Evolutionary conservation across 2,888 invertebrate genomes (phyloP), one percentile per base, ranked within the genome.

Genomic region (Thereva nobilitata): DNA sequence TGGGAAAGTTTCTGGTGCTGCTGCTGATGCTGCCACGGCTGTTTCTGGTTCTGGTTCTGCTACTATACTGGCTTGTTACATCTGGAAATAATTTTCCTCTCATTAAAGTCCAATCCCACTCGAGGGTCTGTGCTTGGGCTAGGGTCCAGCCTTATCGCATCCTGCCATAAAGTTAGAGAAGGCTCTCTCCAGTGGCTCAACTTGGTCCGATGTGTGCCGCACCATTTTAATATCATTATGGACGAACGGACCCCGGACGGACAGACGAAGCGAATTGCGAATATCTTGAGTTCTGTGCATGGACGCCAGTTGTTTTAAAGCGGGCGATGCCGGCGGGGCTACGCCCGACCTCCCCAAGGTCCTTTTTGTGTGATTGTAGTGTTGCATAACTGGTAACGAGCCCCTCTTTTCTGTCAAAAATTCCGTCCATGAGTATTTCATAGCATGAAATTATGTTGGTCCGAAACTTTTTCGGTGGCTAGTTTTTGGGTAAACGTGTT

Each of bases 211-310:
- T 67, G 57, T 67, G 52, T 53, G 64, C 56, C 47, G 57, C 64
- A 64, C 57, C 42, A 67, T 67, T 67, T 67, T 67, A 67, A 67
- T 67, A 67, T 64, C 64, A 67, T 67, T 67, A 67, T 53, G 53
- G 38, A 35, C 49, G 7, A 38, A 12, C 49, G 23, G 23, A 40
- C 5, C 37, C 1, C 47, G 6, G 10, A 10, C 47, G 38, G 38
- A 7, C n/a, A 10, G 23, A 23, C 23, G 23, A 23, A 2, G 23
- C 23, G 23, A 23, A 23, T 2, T 23, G 1, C 23, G 23, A 23
- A 23, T 23, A 23, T 23, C 23, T 23, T 23, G 23, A 23, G 23
- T 23, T 23, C 23, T 23, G 23, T 23, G 23, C 23, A 23, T 23
- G 23, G 23, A 23, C 23, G 23, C 23, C 23, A 23, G 23, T 23